Percentiles rank a stretch among this genome's conserved stretches.
These are phyloP conservation scores for Venustaconcha ellipsiformis DNA, from an alignment of 1,140 invertebrate species.

Conservation along the genomic window DNA sequence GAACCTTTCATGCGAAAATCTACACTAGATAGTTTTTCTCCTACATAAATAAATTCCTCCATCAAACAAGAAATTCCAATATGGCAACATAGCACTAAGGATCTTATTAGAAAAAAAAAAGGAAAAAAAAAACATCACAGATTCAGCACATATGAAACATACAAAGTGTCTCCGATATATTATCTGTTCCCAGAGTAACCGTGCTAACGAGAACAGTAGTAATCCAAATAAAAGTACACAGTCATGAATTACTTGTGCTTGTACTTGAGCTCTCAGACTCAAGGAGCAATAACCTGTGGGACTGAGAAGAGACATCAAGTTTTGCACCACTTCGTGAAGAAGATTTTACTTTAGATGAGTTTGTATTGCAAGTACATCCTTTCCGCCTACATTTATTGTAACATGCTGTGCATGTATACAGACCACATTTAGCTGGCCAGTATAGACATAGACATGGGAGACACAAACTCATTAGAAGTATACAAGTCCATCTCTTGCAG, in stretches of 20 bases:
- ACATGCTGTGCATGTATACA: slow-evolving; percentile 81
- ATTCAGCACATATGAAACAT: no score
- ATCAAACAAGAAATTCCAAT: no score
- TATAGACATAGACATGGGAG: slow-evolving; percentile 92
- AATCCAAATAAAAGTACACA: no score
- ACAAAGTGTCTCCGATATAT: no score
- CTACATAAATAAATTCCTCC: no score
- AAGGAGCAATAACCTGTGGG: slow-evolving; percentile 19
- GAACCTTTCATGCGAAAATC: no score
- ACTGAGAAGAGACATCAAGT: slow-evolving; percentile 25
- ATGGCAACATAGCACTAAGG: no score
- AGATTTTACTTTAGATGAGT: slow-evolving; percentile 34
- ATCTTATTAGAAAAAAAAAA: no score
- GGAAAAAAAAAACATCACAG: no score
- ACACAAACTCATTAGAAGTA: slow-evolving; percentile 80
- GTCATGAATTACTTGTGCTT: slow-evolving; percentile 20
- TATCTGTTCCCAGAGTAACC: no score
- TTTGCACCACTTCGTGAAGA: slow-evolving; percentile 19
- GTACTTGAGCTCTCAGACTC: slow-evolving; percentile 30
- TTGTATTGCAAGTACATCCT: slow-evolving; percentile 72
- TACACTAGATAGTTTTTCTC: no score
- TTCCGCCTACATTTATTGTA: slow-evolving; percentile 83
- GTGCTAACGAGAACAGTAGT: no score
- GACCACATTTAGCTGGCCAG: slow-evolving; percentile 87
- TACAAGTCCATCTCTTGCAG: slow-evolving; percentile 84